Percentiles rank a stretch among this genome's conserved stretches.
Conservation (phyloP, 2,113 vertebrate species). For the Pollachius pollachius region DNA sequence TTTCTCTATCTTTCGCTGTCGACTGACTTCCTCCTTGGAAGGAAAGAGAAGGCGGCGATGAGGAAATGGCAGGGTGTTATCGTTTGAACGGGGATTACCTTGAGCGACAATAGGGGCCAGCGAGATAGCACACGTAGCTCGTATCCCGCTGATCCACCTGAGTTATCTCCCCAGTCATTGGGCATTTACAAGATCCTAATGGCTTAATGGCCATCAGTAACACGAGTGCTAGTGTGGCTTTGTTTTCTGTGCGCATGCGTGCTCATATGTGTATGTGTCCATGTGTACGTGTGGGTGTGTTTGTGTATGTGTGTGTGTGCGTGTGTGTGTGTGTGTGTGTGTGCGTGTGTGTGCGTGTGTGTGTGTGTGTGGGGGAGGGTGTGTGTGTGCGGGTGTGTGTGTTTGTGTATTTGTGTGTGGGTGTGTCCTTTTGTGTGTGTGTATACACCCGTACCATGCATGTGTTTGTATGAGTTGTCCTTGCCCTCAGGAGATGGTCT, state of each 20-base stretch:
- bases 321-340: slow-evolving; percentile 19
- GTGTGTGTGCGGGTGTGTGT: slow-evolving; percentile 20
- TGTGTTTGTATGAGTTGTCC: slow-evolving; percentile 34
- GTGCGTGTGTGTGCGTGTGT: background rate
- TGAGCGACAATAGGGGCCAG: slow-evolving; percentile 29
- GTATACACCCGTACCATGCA: background rate
- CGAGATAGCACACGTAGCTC: slow-evolving; percentile 33
- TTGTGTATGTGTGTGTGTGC: slow-evolving; percentile 21
- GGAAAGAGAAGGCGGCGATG: background rate
- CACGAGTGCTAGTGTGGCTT: slow-evolving; percentile 41
- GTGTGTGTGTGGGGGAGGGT: slow-evolving; percentile 6
- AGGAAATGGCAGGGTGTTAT: slow-evolving; percentile 37
- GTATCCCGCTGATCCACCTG: slow-evolving; percentile 54
- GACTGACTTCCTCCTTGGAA: too few species aligned
- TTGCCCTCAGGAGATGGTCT: slow-evolving; percentile 53
- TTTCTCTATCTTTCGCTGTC: too few species aligned
- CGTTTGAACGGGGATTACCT: slow-evolving; percentile 45
- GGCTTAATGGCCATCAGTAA: slow-evolving; percentile 67
- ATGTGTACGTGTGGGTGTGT: slow-evolving; percentile 26
- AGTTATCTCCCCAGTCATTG: slow-evolving; percentile 44
- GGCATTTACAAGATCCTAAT: slow-evolving; percentile 67
- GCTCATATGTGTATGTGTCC: slow-evolving; percentile 4
- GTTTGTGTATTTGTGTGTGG: slow-evolving; percentile 11
- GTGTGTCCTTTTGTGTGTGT: slow-evolving; percentile 4
- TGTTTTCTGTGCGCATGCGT: slow-evolving; percentile 18